These are phyloP conservation scores for Acrobasis repandana DNA, from an alignment of 2,888 invertebrate species.

Conservation along the genomic window DNA sequence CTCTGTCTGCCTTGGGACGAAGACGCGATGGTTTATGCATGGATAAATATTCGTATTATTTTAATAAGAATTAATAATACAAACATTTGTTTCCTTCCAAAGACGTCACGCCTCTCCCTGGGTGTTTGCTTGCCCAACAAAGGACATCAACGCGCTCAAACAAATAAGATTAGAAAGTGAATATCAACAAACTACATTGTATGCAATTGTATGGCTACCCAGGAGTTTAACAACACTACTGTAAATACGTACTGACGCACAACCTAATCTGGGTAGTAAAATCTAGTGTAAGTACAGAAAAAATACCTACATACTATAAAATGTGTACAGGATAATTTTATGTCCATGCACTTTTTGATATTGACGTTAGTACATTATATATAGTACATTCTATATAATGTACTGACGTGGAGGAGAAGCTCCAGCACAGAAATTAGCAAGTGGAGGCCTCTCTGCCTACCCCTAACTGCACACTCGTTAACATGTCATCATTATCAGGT, in stretches of 20 bases:
- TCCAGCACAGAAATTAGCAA: too few relatives aligned
- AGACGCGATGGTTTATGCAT: too few relatives aligned
- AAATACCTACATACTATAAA: background rate
- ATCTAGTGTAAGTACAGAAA: background rate
- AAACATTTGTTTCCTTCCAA: background rate
- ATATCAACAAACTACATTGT: slow-evolving; percentile 3
- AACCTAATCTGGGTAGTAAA: slow-evolving; percentile 3
- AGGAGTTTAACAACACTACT: slow-evolving; percentile 1
- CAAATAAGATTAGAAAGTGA: background rate
- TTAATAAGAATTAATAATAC: background rate
- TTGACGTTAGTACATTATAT: too few relatives aligned
- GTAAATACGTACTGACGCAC: background rate
- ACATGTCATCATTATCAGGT: too few relatives aligned
- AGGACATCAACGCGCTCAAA: background rate
- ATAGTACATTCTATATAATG: too few relatives aligned
- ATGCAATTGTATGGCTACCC: background rate
- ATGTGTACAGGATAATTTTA: background rate
- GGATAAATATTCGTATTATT: background rate
- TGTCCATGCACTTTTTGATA: too few relatives aligned
- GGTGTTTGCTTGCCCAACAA: background rate
- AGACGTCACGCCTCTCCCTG: slow-evolving; percentile 2
- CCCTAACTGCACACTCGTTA: too few relatives aligned
- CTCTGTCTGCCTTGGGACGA: too few relatives aligned
- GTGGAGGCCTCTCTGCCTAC: too few relatives aligned
- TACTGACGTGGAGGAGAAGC: too few relatives aligned